Conservation (phyloP, 2,113 vertebrate genomes). For the Lagenorhynchus albirostris region DNA sequence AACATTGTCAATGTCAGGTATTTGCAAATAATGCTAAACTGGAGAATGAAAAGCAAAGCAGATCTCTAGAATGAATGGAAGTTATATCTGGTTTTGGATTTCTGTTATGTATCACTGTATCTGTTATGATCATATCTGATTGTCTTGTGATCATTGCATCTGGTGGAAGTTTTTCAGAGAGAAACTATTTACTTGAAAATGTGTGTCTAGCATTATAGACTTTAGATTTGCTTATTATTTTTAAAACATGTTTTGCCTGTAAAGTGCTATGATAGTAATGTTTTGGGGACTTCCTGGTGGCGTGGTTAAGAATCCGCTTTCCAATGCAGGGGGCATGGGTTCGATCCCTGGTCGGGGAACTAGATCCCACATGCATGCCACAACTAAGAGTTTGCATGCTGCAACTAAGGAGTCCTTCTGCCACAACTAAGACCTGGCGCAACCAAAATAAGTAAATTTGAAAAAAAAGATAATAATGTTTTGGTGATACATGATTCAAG, state of each 20-base stretch:
- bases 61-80: neutral
- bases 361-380: too few species aligned
- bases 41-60: neutral
- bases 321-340: too few species aligned
- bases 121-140: neutral
- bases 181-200: slow-evolving; percentile 30
- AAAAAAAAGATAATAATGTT: neutral
- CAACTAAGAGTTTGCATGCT: too few species aligned
- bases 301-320: too few species aligned
- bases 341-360: too few species aligned
- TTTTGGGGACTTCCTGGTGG: too few species aligned
- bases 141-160: neutral
- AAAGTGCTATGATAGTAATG: slow-evolving; percentile 22
- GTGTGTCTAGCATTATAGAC: neutral
- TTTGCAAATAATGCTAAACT: neutral
- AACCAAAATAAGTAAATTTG: too few species aligned
- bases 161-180: slow-evolving; percentile 5
- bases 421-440: too few species aligned
- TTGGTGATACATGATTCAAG: slow-evolving; percentile 35
- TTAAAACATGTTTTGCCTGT: slow-evolving; percentile 56
- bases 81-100: neutral
- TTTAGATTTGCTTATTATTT: slow-evolving; percentile 45
- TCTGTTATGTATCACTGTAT: neutral
- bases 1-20: neutral
- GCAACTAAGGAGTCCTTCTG: too few species aligned